Base-by-base conservation (phyloP, 2,113 vertebrate genomes). In the Alexandromys fortis region DNA sequence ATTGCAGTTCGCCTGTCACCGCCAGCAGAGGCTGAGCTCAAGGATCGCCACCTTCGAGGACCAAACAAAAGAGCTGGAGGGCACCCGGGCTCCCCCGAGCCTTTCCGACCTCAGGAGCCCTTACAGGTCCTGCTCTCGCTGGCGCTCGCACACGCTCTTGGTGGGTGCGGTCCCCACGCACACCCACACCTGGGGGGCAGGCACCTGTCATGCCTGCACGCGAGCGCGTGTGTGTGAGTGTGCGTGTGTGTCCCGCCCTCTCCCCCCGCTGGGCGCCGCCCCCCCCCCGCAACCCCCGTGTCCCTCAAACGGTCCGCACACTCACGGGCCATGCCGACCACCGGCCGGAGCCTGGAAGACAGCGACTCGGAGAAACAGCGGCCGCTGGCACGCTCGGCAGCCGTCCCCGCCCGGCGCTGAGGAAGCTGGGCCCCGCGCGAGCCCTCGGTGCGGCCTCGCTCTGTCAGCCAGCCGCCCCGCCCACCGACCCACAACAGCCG, bases 241-340 rank as follows among this genome's bases (percentile, higher is more conserved):
- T 5, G n/a, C 42, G 61, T 35, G 35, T n/a, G 28, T 63, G 70
- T 72, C 55, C 55, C 55, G 55, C 55, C 55, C 55, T 17, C 17
- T 52, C 14, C 75, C 11, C 17, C 42, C 45, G 8, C 49, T 1
- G 2, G 45, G n/a, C 45, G 65, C 24, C 52, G 3, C 12, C 14
- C n/a, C 7, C 45, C 21, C 21, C 49, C 16, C 49, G 47, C 47
- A 4, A 33, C 42, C 2, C 78, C 8, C 16, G 22, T 75, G 5
- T 35, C 52, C 55, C 72, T 2, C 33, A 8, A 9, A 30, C 63
- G 2, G 22, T 22, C 73, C 7, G 47, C 42, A 78, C 72, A 98
- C 97, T 98, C 95, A 98, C 97, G 98, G 96, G 98, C 98, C 98
- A 98, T 98, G 89, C 73, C n/a, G 92, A 96, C 45, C 33, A 33